These are phyloP conservation scores for Ophiodon elongatus DNA, from an alignment of 2,113 vertebrate genomes.

Conservation along the genomic window DNA sequence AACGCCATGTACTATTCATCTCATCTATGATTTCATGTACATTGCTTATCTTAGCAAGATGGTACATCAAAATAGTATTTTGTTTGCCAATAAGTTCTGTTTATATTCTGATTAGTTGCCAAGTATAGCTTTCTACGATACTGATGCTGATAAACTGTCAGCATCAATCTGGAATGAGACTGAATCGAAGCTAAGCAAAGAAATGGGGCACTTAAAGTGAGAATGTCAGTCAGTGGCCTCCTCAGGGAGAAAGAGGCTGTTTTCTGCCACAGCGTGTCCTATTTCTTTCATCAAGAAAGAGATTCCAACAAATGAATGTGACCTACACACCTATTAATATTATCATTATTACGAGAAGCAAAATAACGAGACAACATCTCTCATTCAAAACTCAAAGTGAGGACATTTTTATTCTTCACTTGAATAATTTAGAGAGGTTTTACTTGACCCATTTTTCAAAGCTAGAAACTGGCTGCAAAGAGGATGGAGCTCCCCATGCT, in stretches of 20 bases:
- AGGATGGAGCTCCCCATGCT: neutral
- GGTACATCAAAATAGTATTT: neutral
- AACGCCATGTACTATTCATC: neutral
- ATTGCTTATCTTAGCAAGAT: neutral
- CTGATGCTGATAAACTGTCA: neutral
- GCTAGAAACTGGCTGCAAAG: neutral
- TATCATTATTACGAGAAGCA: neutral
- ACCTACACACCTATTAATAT: neutral
- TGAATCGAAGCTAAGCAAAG: slow-evolving; percentile 50
- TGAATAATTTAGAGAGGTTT: slow-evolving; percentile 16
- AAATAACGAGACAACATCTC: neutral
- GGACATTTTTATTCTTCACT: neutral
- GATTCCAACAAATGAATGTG: neutral
- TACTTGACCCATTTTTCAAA: slow-evolving; percentile 30
- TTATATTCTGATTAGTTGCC: neutral
- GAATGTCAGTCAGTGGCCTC: slow-evolving; percentile 62
- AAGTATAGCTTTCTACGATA: slow-evolving; percentile 7
- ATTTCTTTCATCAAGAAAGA: slow-evolving; percentile 21
- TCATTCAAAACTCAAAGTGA: neutral
- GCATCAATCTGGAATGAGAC: neutral
- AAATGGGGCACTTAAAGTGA: slow-evolving; percentile 70
- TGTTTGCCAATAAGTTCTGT: neutral
- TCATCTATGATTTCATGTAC: neutral
- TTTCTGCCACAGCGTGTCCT: slow-evolving; percentile 40
- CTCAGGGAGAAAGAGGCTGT: slow-evolving; percentile 47